A percentile compares a stretch with the other conserved stretches of the same genome.
phyloP scores from a whole-genome alignment of 2,888 invertebrate species.

The Lasioglossum lativentre region DNA sequence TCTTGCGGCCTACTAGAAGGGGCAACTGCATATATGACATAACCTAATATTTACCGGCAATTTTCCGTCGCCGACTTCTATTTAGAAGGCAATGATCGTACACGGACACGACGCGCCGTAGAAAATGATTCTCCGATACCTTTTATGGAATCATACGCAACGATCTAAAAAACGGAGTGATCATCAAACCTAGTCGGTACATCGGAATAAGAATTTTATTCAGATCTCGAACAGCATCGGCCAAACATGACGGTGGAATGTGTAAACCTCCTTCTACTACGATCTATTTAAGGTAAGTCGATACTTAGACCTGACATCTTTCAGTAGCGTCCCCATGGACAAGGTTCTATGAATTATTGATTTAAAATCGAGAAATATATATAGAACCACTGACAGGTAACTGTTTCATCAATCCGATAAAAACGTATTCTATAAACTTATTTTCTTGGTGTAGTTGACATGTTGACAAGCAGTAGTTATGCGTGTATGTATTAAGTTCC shows the following conservation, averaged over 20 bases:
- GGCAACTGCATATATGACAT: neutral
- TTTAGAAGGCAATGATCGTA: slow-evolving; percentile 48
- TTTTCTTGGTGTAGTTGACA: too few species aligned
- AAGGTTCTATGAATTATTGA: neutral
- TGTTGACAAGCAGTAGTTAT: neutral
- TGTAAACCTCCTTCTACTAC: neutral
- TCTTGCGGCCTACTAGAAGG: neutral
- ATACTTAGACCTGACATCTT: neutral
- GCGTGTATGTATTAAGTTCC: neutral
- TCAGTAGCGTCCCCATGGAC: neutral
- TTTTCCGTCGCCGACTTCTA: slow-evolving; percentile 14
- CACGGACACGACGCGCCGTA: slow-evolving; percentile 18
- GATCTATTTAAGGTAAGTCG: neutral
- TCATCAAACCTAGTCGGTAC: slow-evolving; percentile 6
- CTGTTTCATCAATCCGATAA: too few species aligned
- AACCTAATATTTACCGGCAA: slow-evolving; percentile 29
- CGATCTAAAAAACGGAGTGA: slow-evolving; percentile 31
- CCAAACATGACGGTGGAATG: neutral
- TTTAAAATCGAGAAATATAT: neutral
- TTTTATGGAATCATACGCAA: slow-evolving; percentile 44
- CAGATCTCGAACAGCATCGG: neutral
- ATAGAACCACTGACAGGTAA: too few species aligned
- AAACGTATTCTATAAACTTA: too few species aligned
- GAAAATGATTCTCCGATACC: slow-evolving; percentile 39
- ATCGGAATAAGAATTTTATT: slow-evolving; percentile 32